Percentiles rank a stretch among this genome's conserved stretches.
Evolutionary conservation across 2,888 invertebrate species (phyloP).

Genomic region (Drosophila fungiperda): DNA sequence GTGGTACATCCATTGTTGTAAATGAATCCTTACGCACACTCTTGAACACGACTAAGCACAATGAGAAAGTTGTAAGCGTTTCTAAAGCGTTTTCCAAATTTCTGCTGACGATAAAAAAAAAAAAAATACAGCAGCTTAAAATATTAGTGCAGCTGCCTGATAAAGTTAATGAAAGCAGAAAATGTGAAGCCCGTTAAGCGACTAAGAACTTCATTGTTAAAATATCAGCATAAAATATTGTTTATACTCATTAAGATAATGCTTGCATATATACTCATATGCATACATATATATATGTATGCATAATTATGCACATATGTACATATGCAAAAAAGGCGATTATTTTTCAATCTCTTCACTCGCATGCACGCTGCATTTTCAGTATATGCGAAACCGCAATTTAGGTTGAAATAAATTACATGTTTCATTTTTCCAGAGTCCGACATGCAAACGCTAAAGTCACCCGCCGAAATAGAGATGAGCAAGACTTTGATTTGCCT

Average conservation of each 20-base stretch:
- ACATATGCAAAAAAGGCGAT: not conserved
- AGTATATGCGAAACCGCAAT: slow-evolving; percentile 54
- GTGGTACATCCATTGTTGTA: not conserved
- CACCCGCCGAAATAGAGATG: slow-evolving; percentile 11
- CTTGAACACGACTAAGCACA: not conserved
- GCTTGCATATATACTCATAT: not conserved
- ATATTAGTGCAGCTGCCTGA: slow-evolving; percentile 32
- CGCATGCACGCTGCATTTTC: slow-evolving; percentile 30
- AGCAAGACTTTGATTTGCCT: not conserved
- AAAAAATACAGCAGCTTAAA: slow-evolving; percentile 41
- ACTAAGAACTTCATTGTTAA: slow-evolving; percentile 19
- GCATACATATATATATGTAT: not conserved
- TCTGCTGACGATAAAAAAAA: slow-evolving; percentile 41
- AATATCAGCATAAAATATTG: slow-evolving; percentile 40
- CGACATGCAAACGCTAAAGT: slow-evolving; percentile 39
- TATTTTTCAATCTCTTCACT: slow-evolving; percentile 28
- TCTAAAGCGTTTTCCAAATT: not conserved
- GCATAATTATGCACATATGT: not conserved
- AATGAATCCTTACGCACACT: slow-evolving; percentile 20
- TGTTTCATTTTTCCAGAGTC: slow-evolving; percentile 52
- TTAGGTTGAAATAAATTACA: slow-evolving; percentile 74
- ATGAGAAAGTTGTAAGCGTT: not conserved
- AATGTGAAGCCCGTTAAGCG: slow-evolving; percentile 30
- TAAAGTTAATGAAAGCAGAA: slow-evolving; percentile 20
- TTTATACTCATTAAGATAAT: slow-evolving; percentile 38